phyloP scores from a whole-genome alignment of 2,113 vertebrate genomes.

The Menura novaehollandiae region DNA sequence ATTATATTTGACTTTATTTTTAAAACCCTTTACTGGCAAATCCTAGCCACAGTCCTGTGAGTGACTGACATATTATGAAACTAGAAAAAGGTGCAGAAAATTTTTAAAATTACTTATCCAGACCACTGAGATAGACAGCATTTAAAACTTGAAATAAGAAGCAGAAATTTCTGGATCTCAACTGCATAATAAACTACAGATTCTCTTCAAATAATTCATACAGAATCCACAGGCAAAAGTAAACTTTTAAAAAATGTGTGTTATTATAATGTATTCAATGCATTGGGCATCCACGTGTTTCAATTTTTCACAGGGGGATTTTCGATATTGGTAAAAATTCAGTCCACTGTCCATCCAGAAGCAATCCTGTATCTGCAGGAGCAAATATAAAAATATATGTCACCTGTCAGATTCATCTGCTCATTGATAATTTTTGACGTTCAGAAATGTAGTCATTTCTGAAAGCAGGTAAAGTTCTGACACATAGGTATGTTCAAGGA shows the following conservation, averaged over 20 bases:
- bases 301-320: background rate
- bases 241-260: background rate
- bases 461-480: background rate
- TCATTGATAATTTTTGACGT: background rate
- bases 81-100: background rate
- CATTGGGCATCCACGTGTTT: background rate
- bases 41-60: background rate
- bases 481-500: background rate
- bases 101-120: background rate
- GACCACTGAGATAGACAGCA: background rate
- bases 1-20: background rate
- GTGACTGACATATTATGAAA: background rate
- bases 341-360: background rate
- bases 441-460: background rate
- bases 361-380: background rate
- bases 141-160: constrained; percentile 1
- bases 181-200: background rate
- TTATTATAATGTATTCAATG: background rate
- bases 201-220: background rate
- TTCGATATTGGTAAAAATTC: background rate
- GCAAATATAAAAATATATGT: background rate
- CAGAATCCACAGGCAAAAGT: background rate
- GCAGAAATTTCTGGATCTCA: background rate
- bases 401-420: background rate
- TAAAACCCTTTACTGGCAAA: background rate